Evolutionary conservation across 2,113 vertebrate species (phyloP).

Genomic region (Ceyx margarethae): DNA sequence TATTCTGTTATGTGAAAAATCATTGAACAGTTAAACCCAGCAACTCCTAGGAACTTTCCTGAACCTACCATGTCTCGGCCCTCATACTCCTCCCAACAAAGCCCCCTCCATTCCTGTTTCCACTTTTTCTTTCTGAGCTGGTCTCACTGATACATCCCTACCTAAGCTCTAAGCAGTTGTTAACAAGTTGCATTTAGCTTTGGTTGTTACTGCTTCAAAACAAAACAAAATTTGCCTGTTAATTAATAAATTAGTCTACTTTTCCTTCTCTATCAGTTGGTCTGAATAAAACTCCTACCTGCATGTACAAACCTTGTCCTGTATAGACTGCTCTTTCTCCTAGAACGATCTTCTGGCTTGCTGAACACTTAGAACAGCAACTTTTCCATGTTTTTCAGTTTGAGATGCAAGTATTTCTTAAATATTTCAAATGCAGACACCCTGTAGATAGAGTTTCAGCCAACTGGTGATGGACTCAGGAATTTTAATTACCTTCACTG

Average conservation of each 20-base stretch:
- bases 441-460: background rate
- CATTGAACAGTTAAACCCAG: background rate
- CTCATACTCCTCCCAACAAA: background rate
- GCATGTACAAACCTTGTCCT: background rate
- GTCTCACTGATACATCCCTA: background rate
- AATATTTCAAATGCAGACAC: background rate
- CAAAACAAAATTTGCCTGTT: background rate
- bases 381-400: background rate
- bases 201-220: background rate
- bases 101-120: background rate
- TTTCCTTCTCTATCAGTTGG: background rate
- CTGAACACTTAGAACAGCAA: background rate
- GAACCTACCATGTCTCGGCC: background rate
- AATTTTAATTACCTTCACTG: background rate
- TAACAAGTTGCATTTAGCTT: background rate
- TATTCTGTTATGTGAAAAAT: background rate
- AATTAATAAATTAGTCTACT: background rate
- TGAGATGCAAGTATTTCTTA: background rate
- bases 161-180: background rate
- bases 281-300: background rate
- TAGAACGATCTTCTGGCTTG: background rate
- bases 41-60: background rate
- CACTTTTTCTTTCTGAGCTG: background rate
- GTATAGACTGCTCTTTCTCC: background rate
- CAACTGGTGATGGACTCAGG: background rate